These are phyloP conservation scores for Cepphus grylle DNA, from an alignment of 2,113 vertebrate genomes.

Conservation along the genomic window DNA sequence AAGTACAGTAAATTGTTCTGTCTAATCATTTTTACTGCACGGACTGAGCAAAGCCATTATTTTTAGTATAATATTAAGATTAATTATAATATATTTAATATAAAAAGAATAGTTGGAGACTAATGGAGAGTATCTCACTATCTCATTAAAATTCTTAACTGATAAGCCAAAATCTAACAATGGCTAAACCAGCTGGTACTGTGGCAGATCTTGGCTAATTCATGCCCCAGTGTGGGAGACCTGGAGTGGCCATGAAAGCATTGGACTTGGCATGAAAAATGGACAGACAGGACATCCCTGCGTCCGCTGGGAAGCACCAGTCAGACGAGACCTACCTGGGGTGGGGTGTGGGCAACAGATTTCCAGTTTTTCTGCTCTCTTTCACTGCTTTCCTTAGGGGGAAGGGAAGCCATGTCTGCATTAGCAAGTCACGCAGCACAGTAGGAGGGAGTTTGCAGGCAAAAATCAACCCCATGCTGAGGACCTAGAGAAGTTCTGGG, in stretches of 20 bases:
- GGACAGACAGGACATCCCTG: background rate
- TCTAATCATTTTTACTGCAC: background rate
- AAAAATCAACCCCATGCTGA: background rate
- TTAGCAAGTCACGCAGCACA: background rate
- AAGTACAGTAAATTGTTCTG: background rate
- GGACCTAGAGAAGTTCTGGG: background rate
- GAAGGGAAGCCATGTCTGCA: background rate
- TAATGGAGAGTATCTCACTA: background rate
- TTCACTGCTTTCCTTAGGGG: background rate
- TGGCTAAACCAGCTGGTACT: background rate
- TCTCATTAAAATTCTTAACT: background rate
- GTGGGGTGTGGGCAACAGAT: background rate
- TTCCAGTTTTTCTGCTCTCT: background rate
- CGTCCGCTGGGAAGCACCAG: background rate
- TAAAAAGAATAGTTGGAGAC: background rate
- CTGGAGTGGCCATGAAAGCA: background rate
- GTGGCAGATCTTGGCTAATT: background rate
- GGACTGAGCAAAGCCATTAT: background rate
- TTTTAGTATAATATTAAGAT: background rate
- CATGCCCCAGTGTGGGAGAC: background rate
- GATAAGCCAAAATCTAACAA: background rate
- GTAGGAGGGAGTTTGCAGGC: background rate
- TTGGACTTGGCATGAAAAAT: background rate
- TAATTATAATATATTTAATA: background rate
- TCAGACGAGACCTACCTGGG: rapidly evolving